Conservation (phyloP, 2,888 invertebrate species). For the Pterostichus madidus region DNA sequence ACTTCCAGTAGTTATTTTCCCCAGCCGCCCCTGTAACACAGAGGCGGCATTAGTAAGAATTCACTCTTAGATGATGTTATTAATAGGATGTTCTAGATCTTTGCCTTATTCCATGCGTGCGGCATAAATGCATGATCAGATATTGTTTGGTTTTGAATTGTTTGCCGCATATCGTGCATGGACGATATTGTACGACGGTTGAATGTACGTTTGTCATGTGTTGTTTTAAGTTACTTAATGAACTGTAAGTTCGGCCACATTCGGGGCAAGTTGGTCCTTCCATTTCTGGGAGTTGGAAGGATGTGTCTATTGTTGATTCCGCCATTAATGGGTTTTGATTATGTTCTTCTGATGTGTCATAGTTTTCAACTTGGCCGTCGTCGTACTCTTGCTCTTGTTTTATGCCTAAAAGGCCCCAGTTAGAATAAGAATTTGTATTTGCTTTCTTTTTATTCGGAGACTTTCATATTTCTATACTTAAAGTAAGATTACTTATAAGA, state of each 20-base stretch:
- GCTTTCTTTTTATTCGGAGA: background rate
- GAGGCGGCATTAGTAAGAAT: constrained; percentile 78
- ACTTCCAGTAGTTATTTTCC: constrained; percentile 65
- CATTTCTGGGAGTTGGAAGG: constrained; percentile 28
- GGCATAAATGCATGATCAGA: constrained; percentile 78
- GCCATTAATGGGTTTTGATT: background rate
- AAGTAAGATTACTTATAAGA: no score
- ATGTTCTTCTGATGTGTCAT: constrained; percentile 21
- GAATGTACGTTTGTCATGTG: constrained; percentile 79
- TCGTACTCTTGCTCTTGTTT: constrained; percentile 32
- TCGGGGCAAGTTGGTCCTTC: constrained; percentile 72
- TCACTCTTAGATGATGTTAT: background rate
- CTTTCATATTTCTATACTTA: background rate
- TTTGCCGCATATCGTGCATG: constrained; percentile 78
- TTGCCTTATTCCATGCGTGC: constrained; percentile 77
- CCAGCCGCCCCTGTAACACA: constrained; percentile 84
- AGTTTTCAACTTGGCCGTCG: constrained; percentile 21
- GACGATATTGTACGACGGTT: constrained; percentile 75
- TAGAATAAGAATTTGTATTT: constrained; percentile 1
- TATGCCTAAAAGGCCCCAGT: constrained; percentile 50
- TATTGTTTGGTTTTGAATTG: constrained; percentile 79
- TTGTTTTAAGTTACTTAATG: constrained; percentile 78
- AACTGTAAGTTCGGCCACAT: constrained; percentile 74
- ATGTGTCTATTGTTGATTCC: background rate
- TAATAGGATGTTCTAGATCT: constrained; percentile 25